phyloP scores from a whole-genome alignment of 2,797 vertebrate genomes.

The Semaprochilodus insignis region DNA sequence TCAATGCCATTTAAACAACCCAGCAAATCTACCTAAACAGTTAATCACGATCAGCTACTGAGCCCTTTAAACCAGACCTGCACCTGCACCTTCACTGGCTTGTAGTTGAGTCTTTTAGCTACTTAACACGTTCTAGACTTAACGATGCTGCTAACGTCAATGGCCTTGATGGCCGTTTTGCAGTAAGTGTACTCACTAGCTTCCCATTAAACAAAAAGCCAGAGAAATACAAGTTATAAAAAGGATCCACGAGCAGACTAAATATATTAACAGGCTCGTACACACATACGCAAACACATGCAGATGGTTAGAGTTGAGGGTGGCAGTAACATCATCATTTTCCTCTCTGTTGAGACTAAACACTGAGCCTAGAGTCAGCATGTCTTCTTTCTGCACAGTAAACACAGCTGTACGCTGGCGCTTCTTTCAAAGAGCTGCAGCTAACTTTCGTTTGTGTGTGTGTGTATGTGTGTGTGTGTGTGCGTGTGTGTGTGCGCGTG shows the following conservation, averaged over 20 bases:
- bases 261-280: background rate
- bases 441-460: background rate
- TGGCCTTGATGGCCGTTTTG: background rate
- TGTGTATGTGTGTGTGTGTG: background rate
- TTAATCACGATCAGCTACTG: background rate
- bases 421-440: conserved; percentile 24
- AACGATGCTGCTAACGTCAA: background rate
- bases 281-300: conserved; percentile 4
- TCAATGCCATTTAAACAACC: too few relatives aligned
- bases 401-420: conserved; percentile 30
- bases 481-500: background rate
- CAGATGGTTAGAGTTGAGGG: conserved; percentile 21
- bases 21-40: background rate
- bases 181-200: background rate
- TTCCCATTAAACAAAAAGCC: background rate
- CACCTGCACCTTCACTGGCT: background rate
- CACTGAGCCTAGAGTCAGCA: conserved; percentile 32
- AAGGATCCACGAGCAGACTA: background rate
- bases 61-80: background rate
- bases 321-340: conserved; percentile 27
- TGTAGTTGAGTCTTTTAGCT: background rate
- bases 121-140: background rate
- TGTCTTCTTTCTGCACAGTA: conserved; percentile 11
- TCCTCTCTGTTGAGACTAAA: conserved; percentile 34
- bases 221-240: background rate